Percentiles rank a stretch among this genome's conserved stretches.
These are phyloP conservation scores for Empidonax alnorum DNA, from an alignment of 2,113 vertebrate genomes.

Conservation along the genomic window DNA sequence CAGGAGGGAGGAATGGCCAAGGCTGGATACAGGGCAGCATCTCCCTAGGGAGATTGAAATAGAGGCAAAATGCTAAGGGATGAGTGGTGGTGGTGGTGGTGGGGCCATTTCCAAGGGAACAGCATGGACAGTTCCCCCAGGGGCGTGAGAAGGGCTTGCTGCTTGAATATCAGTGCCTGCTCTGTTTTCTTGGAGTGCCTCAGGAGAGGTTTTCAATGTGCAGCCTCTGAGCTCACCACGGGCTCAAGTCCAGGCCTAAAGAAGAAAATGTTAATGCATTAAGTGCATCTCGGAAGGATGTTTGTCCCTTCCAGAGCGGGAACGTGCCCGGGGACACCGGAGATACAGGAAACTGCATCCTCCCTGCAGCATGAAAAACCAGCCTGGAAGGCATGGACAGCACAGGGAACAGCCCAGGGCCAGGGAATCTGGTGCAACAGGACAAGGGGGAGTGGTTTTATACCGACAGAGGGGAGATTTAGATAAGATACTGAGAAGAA, in stretches of 20 bases:
- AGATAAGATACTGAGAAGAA: background rate
- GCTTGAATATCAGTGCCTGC: background rate
- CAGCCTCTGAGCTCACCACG: background rate
- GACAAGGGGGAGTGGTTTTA: background rate
- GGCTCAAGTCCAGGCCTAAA: background rate
- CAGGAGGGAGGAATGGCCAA: background rate
- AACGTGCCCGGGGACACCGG: background rate
- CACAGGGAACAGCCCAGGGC: background rate
- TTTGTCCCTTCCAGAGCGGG: background rate
- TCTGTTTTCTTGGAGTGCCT: background rate
- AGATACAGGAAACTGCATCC: background rate
- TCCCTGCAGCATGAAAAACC: background rate
- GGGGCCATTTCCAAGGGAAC: background rate
- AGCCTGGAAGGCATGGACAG: background rate
- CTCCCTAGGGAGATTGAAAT: background rate
- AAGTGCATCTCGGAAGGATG: background rate
- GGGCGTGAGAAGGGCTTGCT: background rate
- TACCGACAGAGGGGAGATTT: background rate
- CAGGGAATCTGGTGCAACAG: background rate
- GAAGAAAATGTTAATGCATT: background rate
- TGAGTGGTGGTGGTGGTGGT: too few relatives aligned
- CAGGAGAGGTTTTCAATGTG: background rate
- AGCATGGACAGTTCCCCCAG: background rate
- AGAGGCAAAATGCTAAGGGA: background rate
- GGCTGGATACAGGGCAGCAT: background rate